phyloP scores from a whole-genome alignment of 2,888 invertebrate species.

The Cheilosia pagana region DNA sequence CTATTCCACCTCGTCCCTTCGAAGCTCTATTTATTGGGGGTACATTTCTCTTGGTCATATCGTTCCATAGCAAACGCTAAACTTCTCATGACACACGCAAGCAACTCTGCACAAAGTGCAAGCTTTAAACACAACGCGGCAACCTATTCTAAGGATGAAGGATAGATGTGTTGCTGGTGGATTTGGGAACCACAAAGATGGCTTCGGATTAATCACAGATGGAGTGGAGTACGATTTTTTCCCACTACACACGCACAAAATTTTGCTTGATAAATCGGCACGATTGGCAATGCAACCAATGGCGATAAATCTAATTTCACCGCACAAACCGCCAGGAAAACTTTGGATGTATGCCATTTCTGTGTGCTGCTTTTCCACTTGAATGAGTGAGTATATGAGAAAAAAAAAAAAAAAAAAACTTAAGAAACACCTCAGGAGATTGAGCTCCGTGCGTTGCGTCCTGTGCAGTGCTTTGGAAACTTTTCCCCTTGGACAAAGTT shows the following conservation, averaged over 20 bases:
- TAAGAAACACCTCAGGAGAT: constrained; percentile 11
- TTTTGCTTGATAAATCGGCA: constrained; percentile 82
- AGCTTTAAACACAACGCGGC: constrained; percentile 8
- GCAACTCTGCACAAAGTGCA: constrained; percentile 28
- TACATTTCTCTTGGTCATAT: constrained; percentile 29
- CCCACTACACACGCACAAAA: constrained; percentile 69
- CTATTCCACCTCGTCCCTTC: constrained; percentile 11
- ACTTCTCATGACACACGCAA: constrained; percentile 59
- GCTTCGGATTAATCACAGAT: constrained; percentile 43
- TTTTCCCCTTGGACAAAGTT: constrained; percentile 35
- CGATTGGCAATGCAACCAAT: constrained; percentile 81
- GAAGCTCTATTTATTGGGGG: constrained; percentile 49
- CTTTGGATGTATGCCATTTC: constrained; percentile 15
- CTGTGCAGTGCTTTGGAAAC: constrained; percentile 24
- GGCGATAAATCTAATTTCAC: constrained; percentile 81
- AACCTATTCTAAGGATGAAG: constrained; percentile 6
- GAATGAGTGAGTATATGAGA: constrained; percentile 26
- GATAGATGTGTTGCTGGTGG: constrained; percentile 3
- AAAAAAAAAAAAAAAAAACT: neutral
- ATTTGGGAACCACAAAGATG: constrained; percentile 29
- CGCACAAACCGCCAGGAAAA: constrained; percentile 5
- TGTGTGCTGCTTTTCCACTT: constrained; percentile 41
- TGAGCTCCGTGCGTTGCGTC: constrained; percentile 24
- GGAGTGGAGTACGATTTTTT: constrained; percentile 41
- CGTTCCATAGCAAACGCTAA: constrained; percentile 21